Evolutionary conservation across 2,888 invertebrate genomes (phyloP).

Genomic region (Leptinotarsa tumamoca): DNA sequence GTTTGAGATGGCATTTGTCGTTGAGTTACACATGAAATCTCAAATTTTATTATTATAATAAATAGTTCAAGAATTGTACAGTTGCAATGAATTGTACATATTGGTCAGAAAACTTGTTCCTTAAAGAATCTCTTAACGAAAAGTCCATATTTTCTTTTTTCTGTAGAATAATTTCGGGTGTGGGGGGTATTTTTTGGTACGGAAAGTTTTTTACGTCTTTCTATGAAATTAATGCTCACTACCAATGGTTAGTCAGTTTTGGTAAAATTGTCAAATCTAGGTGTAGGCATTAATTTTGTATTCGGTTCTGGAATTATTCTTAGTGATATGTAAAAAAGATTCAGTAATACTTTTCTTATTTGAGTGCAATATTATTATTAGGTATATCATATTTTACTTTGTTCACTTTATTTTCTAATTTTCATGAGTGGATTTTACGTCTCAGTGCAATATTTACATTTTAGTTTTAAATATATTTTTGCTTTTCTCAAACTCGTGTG

Average conservation of each 20-base stretch:
- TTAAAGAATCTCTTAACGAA: too few species aligned
- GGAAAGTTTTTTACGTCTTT: neutral
- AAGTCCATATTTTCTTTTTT: too few species aligned
- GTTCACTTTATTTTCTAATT: neutral
- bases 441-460: constrained; percentile 1
- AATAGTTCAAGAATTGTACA: too few species aligned
- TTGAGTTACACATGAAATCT: too few species aligned
- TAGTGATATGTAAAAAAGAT: constrained; percentile 2
- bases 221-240: constrained; percentile 15
- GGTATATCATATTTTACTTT: neutral
- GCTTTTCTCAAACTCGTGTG: too few species aligned
- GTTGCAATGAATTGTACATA: constrained; percentile 11
- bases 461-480: neutral
- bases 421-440: neutral
- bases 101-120: neutral
- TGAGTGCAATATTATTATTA: constrained; percentile 13
- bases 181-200: constrained; percentile 12
- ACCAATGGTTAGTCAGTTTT: neutral
- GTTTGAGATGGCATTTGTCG: too few species aligned
- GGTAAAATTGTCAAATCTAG: constrained; percentile 1
- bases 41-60: too few species aligned
- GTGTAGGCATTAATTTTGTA: constrained; percentile 13
- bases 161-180: neutral
- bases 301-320: neutral
- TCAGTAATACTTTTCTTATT: constrained; percentile 4